phyloP scores from a whole-genome alignment of 2,797 vertebrate genomes.

The Hippoglossus hippoglossus region DNA sequence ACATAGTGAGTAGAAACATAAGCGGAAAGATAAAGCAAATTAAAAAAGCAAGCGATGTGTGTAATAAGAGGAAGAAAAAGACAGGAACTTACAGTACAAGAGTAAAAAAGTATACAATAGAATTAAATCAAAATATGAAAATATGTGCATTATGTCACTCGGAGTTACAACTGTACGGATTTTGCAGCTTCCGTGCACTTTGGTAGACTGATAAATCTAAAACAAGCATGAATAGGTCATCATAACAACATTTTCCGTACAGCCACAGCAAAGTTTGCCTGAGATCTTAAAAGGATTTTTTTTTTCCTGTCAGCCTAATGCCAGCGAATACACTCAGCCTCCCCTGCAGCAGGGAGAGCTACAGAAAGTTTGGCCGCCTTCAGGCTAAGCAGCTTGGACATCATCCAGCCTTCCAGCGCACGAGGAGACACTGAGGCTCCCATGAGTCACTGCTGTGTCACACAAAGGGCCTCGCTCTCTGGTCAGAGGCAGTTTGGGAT shows the following conservation, averaged over 20 bases:
- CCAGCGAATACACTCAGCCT: constrained; percentile 50
- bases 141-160: too few species aligned
- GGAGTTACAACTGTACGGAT: too few species aligned
- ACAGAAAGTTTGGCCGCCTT: constrained; percentile 63
- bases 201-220: constrained; percentile 58
- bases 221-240: constrained; percentile 67
- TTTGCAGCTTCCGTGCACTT: constrained; percentile 4
- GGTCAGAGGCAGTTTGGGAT: constrained; percentile 23
- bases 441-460: constrained; percentile 68
- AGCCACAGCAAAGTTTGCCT: constrained; percentile 38
- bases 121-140: too few species aligned
- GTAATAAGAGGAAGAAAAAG: too few species aligned
- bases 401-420: constrained; percentile 63
- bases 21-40: too few species aligned
- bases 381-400: constrained; percentile 72
- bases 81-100: too few species aligned
- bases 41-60: too few species aligned
- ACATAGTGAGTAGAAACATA: too few species aligned
- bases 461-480: constrained; percentile 58
- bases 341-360: constrained; percentile 42
- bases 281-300: constrained; percentile 59
- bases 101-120: too few species aligned
- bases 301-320: constrained; percentile 58
- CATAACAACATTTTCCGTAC: constrained; percentile 38
- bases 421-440: constrained; percentile 60